Base-by-base conservation (phyloP, 2,888 invertebrate species). In the Helicoverpa assulta region DNA sequence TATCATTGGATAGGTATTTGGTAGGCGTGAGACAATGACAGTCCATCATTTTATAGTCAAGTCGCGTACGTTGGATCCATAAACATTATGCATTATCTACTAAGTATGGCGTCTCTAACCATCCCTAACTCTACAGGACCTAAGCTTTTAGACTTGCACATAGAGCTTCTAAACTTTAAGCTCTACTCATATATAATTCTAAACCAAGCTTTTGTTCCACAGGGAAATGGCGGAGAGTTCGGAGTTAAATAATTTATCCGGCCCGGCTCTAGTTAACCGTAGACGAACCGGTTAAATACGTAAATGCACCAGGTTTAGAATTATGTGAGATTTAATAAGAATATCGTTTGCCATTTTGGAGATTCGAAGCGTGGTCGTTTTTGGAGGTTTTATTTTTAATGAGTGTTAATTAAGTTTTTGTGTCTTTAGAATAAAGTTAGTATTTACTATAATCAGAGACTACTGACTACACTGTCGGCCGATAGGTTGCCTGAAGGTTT, bases 121-220 rank as follows among this genome's bases (percentile, higher is more conserved):
- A 40, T 70, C 40, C 33, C 0, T 26, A 80, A 75, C 8, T 65
- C 69, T 81, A 16, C 58, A 43, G 82, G 85, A 86, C 90, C 94
- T 90, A 94, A 95, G 95, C 95, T 95, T 95, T 95, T 95, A 95
- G 94, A 95, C 95, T 95, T 95, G 95, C 93, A 94, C 90, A 90
- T 90, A 85, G 90, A 89, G 95, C 94, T 93, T 93, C 95, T 95
- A 95, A 95, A 95, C 95, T 95, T 95, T 95, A 95, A 95, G 94
- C 95, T 93, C 88, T 82, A 86, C 93, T 95, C 95, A 95, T 95
- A 94, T 94, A 95, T 95, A 93, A 95, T 95, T 95, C 95, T 94
- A 93, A 94, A 90, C 91, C 91, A 88, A 92, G 94, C 94, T 94
- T 95, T 95, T 94, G 94, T 94, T 90, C 95, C 93, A 89, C 84